Evolutionary conservation across 1,140 invertebrate species (phyloP), one percentile per base, ranked within the genome.

Genomic region (Aphis gossypii): DNA sequence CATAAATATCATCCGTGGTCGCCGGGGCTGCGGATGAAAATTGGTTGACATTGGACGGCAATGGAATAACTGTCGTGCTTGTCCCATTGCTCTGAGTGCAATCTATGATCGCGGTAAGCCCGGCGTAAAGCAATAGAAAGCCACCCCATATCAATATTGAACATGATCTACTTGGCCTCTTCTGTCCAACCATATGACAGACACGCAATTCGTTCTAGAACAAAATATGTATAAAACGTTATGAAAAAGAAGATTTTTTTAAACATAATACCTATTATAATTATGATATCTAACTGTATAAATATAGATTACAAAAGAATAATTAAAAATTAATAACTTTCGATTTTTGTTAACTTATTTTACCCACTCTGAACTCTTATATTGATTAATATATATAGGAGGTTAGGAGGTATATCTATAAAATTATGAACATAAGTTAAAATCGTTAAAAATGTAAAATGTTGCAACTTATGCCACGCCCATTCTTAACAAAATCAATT

Each of bases 71-170:
- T 23, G n/a, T 83, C 8, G 44, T 35, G 35, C n/a, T 86, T 18
- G 92, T 51, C 35, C 35, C 48, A 54, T 51, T 86, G 76, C 25
- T 86, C 7, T 38, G 46, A 23, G 92, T 86, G 6, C 92, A 93
- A 84, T 93, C 92, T 86, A 93, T 93, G 82, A 93, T 93, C 18
- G 92, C 92, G 0, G 92, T 93, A 7, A 93, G 82, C 3, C 46
- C 92, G 38, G 92, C 82, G 38, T 93, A 93, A 14, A 93, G 23
- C 30, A 93, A 84, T n/a, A 93, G 25, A 86, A 93, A 93, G 6
- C 92, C 92, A 30, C 92, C 92, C 92, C 92, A 93, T 41, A 93
- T 54, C 48, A 93, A n/a, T 84, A 93, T 93, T 38, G 92, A 93
- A 93, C 92, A 84, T 84, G 92, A 93, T 93, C 82, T 83, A 68